These are phyloP conservation scores for Anodontia alba DNA, from an alignment of 2,888 invertebrate genomes.

Conservation along the genomic window DNA sequence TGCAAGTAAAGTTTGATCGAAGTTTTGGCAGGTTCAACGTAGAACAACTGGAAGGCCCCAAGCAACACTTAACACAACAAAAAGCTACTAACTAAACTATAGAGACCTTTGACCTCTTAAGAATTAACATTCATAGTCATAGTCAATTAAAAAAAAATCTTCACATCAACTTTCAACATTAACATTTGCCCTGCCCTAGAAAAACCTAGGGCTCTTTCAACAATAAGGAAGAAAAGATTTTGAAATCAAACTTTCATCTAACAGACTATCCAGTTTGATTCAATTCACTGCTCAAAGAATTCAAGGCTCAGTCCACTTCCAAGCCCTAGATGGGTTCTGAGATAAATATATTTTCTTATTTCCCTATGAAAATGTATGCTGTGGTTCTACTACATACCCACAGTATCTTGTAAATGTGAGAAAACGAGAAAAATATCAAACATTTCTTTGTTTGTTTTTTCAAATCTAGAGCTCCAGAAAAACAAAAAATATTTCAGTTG, in stretches of 20 bases:
- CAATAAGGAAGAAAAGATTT: slow-evolving; percentile 12
- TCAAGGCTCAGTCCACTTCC: too few species aligned
- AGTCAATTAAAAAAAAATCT: slow-evolving; percentile 21
- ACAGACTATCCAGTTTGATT: too few species aligned
- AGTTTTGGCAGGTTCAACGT: slow-evolving; percentile 12
- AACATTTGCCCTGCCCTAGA: slow-evolving; percentile 49
- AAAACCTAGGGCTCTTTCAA: slow-evolving; percentile 17
- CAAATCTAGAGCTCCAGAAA: too few species aligned
- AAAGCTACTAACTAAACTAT: slow-evolving; percentile 18
- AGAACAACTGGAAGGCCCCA: slow-evolving; percentile 1
- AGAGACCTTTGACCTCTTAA: slow-evolving; percentile 23
- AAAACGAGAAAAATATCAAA: too few species aligned
- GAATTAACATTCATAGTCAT: slow-evolving; percentile 30
- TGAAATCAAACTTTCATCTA: slow-evolving; percentile 9
- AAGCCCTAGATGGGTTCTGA: too few species aligned
- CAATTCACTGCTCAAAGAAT: too few species aligned
- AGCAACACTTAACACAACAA: slow-evolving; percentile 18
- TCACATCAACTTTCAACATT: slow-evolving; percentile 55
- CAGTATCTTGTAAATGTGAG: too few species aligned
- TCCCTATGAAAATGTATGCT: too few species aligned
- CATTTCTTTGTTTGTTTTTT: too few species aligned
- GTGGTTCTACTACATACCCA: too few species aligned
- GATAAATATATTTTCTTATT: too few species aligned
- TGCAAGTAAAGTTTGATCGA: slow-evolving; percentile 12
- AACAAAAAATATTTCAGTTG: too few species aligned